Evolutionary conservation across 2,888 invertebrate genomes (phyloP).

Genomic region (Parelbella ahira): DNA sequence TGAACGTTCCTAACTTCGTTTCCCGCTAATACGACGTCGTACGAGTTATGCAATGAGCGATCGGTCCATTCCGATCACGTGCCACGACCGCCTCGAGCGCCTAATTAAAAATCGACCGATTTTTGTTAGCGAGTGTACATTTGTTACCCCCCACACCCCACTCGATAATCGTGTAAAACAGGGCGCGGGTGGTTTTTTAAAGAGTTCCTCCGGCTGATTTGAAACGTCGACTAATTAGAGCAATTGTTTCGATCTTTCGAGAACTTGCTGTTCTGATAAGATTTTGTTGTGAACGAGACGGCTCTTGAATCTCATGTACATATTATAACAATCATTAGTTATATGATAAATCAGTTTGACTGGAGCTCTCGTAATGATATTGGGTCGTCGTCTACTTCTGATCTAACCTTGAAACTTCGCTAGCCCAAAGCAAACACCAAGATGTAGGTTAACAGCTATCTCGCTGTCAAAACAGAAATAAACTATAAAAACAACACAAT

Average conservation of each 20-base stretch:
- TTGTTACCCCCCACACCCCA: conserved; percentile 38
- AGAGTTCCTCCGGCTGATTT: conserved; percentile 39
- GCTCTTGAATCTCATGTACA: too few relatives aligned
- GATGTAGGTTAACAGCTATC: too few relatives aligned
- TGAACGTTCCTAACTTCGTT: conserved; percentile 61
- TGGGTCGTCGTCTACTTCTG: too few relatives aligned
- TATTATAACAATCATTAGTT: too few relatives aligned
- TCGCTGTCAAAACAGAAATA: too few relatives aligned
- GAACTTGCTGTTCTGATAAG: conserved; percentile 10
- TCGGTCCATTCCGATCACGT: conserved; percentile 66
- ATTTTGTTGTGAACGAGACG: too few relatives aligned
- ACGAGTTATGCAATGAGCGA: conserved; percentile 55
- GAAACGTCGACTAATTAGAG: conserved; percentile 40
- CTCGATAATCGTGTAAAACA: conserved; percentile 42
- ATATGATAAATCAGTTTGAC: too few relatives aligned
- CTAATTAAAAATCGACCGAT: conserved; percentile 79
- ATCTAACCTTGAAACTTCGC: too few relatives aligned
- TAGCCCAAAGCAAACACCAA: too few relatives aligned
- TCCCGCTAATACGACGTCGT: conserved; percentile 51
- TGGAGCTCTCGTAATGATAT: too few relatives aligned
- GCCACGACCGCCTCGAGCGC: conserved; percentile 47
- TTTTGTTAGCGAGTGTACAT: conserved; percentile 68
- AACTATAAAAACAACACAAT: too few relatives aligned
- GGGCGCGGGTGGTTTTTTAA: conserved; percentile 40
- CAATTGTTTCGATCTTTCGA: conserved; percentile 21